Evolutionary conservation across 2,113 vertebrate species (phyloP).

Genomic region (Crotalus tigris): DNA sequence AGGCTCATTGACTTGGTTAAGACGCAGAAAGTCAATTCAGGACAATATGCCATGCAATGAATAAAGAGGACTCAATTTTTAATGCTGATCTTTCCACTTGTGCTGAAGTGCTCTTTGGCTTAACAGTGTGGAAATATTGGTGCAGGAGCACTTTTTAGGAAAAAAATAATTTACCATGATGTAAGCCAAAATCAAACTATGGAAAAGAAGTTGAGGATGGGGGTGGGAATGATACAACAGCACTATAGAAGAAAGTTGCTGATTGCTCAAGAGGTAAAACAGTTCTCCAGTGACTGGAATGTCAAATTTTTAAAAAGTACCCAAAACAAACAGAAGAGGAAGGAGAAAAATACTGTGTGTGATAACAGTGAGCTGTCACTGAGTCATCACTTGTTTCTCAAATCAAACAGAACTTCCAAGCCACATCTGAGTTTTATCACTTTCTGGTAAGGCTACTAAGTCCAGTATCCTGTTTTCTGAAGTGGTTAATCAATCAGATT

Average conservation of each 20-base stretch:
- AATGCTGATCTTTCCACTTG: neutral
- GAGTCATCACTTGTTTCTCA: neutral
- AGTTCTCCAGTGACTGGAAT: neutral
- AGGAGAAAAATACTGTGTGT: neutral
- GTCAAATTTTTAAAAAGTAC: neutral
- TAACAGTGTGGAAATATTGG: neutral
- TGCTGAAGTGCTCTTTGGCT: neutral
- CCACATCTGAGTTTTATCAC: neutral
- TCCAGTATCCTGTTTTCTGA: neutral
- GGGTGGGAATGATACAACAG: neutral
- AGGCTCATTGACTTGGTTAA: neutral
- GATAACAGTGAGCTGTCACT: neutral
- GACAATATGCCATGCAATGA: neutral
- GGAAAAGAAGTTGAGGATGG: neutral
- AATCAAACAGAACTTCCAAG: neutral
- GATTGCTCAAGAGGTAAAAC: neutral
- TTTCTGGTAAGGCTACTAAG: neutral
- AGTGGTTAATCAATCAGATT: neutral
- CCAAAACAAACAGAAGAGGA: neutral
- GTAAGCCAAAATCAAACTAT: neutral
- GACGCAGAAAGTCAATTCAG: neutral
- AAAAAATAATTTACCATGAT: neutral
- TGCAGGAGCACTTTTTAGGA: too few relatives aligned
- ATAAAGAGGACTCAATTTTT: neutral
- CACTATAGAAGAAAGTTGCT: neutral